These are phyloP conservation scores for Epizoanthus scotinus DNA, from an alignment of 92 coral and sea anemone species.

Conservation along the genomic window DNA sequence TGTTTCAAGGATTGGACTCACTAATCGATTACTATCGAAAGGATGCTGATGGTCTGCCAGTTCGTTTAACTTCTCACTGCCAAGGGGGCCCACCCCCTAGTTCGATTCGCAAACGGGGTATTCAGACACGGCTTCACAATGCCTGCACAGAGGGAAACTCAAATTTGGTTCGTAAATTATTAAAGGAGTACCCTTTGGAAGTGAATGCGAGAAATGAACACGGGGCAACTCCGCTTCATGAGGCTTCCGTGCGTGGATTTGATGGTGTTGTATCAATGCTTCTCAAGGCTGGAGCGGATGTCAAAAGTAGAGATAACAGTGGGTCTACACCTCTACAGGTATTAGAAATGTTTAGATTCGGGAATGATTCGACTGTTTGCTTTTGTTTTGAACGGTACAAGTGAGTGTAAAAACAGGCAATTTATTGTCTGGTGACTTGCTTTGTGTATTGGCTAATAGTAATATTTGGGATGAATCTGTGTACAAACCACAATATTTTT, in stretches of 20 bases:
- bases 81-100: constrained; percentile 92
- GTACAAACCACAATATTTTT: background rate
- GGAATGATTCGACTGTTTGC: background rate
- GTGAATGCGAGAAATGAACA: constrained; percentile 83
- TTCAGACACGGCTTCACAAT: constrained; percentile 71
- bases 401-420: background rate
- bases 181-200: constrained; percentile 73
- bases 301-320: constrained; percentile 78
- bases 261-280: constrained; percentile 74
- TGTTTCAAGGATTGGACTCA: constrained; percentile 86
- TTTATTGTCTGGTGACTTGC: background rate
- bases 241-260: constrained; percentile 70
- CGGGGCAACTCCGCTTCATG: constrained; percentile 85
- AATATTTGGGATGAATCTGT: background rate
- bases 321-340: constrained; percentile 93
- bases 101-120: constrained; percentile 78
- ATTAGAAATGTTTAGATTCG: background rate
- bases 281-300: constrained; percentile 85
- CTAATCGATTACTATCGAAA: constrained; percentile 87
- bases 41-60: constrained; percentile 90
- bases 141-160: constrained; percentile 87
- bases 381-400: background rate
- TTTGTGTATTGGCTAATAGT: background rate
- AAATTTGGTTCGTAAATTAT: constrained; percentile 64
- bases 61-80: constrained; percentile 70